These are phyloP conservation scores for Sebastes taczanowskii DNA, from an alignment of 2,797 vertebrate species.

Conservation along the genomic window DNA sequence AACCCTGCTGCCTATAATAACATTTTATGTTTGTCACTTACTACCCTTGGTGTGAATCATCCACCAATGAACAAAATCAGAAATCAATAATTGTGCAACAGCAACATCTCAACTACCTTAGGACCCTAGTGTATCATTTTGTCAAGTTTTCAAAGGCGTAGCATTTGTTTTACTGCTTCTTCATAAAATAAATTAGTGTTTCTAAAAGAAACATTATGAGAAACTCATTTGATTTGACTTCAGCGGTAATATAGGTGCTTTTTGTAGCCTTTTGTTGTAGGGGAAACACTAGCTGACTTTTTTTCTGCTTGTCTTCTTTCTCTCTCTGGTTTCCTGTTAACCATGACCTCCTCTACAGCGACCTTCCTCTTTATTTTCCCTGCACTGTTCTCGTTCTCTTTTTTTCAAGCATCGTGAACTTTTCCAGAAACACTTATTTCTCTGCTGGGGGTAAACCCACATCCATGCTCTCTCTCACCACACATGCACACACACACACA, in stretches of 20 bases:
- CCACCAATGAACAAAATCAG: background rate
- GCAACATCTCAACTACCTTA: background rate
- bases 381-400: background rate
- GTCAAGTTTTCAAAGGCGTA: background rate
- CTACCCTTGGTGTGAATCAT: background rate
- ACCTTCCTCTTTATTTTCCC: constrained; percentile 38
- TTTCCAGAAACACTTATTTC: background rate
- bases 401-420: constrained; percentile 4
- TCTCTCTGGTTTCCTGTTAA: constrained; percentile 12
- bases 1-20: too few relatives aligned
- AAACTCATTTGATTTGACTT: background rate
- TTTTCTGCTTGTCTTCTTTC: background rate
- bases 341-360: background rate
- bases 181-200: background rate
- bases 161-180: background rate
- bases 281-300: background rate
- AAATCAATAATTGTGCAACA: background rate
- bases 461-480: background rate
- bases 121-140: background rate
- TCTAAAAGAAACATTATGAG: background rate
- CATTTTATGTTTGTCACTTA: background rate
- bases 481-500: background rate
- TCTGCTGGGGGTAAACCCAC: constrained; percentile 13
- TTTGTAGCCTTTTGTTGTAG: background rate
- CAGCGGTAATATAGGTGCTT: background rate